These are phyloP conservation scores for Vanessa tameamea DNA, from an alignment of 1,140 invertebrate species.

Conservation along the genomic window DNA sequence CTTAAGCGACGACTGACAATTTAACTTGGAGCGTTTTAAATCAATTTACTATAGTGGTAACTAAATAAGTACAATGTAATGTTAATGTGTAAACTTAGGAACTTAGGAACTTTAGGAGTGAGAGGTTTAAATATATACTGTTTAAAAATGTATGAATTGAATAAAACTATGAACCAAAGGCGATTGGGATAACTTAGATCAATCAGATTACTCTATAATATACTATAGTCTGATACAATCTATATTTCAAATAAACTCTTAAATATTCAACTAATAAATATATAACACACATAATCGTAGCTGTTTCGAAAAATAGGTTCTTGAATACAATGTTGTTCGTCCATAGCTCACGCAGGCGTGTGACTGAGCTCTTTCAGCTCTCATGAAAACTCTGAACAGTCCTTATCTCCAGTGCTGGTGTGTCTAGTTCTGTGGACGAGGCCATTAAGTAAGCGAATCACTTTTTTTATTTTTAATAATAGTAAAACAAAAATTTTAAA, in stretches of 20 bases:
- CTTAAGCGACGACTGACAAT: no score
- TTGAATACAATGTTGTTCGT: background rate
- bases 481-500: background rate
- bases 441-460: constrained; percentile 2
- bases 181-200: no score
- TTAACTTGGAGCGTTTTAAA: no score
- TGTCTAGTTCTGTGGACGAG: constrained; percentile 13
- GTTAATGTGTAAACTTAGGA: no score
- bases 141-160: no score
- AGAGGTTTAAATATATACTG: no score
- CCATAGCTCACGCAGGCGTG: background rate
- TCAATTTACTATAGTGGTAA: no score
- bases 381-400: constrained; percentile 22
- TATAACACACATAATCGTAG: background rate
- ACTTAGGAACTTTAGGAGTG: no score
- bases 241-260: background rate
- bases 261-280: background rate
- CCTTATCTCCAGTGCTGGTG: constrained; percentile 23
- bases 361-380: constrained; percentile 16
- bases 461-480: background rate
- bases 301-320: background rate
- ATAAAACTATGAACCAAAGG: no score
- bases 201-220: no score
- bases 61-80: no score
- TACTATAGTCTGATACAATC: no score